phyloP scores from a whole-genome alignment of 2,797 vertebrate genomes.

The Falco concolor region DNA sequence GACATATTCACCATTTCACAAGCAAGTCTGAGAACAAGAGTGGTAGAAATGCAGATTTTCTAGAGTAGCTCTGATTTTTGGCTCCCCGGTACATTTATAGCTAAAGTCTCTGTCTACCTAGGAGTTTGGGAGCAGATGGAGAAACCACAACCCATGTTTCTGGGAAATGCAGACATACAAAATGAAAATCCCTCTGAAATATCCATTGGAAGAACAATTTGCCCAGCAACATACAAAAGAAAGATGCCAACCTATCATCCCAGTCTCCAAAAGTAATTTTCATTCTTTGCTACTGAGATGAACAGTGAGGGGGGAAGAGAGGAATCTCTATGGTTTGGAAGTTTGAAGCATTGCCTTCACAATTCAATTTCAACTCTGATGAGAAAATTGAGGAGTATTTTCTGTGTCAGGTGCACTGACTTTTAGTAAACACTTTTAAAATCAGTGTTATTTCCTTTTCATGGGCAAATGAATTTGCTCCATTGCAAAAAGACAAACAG shows the following conservation, averaged over 20 bases:
- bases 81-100: fast-evolving
- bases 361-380: background rate
- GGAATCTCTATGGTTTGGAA: background rate
- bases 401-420: background rate
- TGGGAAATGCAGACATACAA: background rate
- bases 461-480: background rate
- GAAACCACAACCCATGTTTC: background rate
- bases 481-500: background rate
- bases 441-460: background rate
- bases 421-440: background rate
- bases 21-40: background rate
- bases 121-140: background rate
- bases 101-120: background rate
- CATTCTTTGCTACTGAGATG: background rate
- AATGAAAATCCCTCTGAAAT: background rate
- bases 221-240: background rate
- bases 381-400: background rate
- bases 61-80: background rate
- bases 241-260: background rate
- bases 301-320: background rate
- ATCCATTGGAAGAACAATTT: background rate
- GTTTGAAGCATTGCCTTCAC: background rate
- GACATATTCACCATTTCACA: background rate
- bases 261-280: background rate
- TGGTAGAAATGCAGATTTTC: background rate